Base-by-base conservation (phyloP, 1,140 invertebrate species). In the Lamellibrachia luymesi region DNA sequence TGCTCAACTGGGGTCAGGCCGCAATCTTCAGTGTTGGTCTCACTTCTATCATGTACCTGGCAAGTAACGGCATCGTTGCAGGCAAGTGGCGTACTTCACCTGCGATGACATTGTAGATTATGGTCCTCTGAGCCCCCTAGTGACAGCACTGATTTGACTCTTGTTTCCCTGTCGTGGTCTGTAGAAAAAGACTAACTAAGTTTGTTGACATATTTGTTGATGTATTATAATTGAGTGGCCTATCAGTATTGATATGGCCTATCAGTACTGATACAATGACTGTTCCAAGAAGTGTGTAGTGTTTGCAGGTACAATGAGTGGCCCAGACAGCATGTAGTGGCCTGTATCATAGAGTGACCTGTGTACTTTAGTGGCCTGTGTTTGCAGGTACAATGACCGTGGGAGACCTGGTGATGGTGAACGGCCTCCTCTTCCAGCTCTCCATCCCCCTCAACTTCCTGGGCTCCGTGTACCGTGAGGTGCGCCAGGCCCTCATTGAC, bases 1-100 rank as follows among this genome's bases (percentile, higher is more conserved):
- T 98, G 92, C 97, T 99, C 2, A 99, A 99, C 97, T 99, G 99
- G 97, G 99, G 99, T n/a, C 99, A 99, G 96, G 99, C 99, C 97
- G 98, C 98, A 0, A 99, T 99, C 94, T 99, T 99, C 96, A 99
- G 98, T 96, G 97, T 97, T 13, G 98, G 99, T 17, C 97, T 99
- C 4, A 98, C 98, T 94, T 96, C 97, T 38, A 98, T 99, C 93
- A 99, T 99, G 99, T 97, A 98, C 80, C 96, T 99, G 95, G 98
- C 99, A 22, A 98, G 98, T 51, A 97, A 98, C 93, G 97, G 99
- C 96, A 99, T 99, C 94, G 97, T 98, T 56, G 97, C 98, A 96
- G 99, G 98, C 98, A 97, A 95, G 91, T 50, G 49, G 25, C 51
- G 17, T 50, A 91, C 10, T 17, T 50, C 22, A n/a, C 27, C 7